A percentile compares a stretch with the other conserved stretches of the same genome.
phyloP scores from a whole-genome alignment of 2,797 vertebrate genomes.

The Enteromius paludinosus region DNA sequence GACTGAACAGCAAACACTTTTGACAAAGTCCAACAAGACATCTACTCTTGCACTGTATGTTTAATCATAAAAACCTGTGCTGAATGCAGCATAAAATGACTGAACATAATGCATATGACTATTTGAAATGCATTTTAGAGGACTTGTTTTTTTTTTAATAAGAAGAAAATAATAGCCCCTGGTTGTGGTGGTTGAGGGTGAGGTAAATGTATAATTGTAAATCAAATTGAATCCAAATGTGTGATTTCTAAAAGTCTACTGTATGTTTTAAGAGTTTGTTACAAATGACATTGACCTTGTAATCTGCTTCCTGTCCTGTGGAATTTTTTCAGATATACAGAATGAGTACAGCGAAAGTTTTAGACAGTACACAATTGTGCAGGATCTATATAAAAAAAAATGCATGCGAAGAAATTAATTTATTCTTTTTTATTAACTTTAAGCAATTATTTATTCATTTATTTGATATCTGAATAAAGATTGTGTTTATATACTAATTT shows the following conservation, averaged over 20 bases:
- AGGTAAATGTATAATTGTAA: background rate
- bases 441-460: too few species aligned
- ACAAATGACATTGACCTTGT: background rate
- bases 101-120: background rate
- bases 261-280: too few species aligned
- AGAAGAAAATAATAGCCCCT: background rate
- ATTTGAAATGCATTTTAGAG: background rate
- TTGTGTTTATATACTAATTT: too few species aligned
- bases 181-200: background rate
- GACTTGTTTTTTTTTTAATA: background rate
- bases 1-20: background rate
- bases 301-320: slow-evolving; percentile 7
- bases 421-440: too few species aligned
- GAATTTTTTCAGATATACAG: background rate
- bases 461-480: too few species aligned
- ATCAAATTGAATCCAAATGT: background rate
- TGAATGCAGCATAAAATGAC: slow-evolving; percentile 5
- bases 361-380: background rate
- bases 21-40: background rate
- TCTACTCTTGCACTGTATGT: background rate
- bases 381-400: background rate
- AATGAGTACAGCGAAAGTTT: background rate
- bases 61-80: background rate
- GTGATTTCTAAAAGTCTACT: background rate
- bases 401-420: too few species aligned